phyloP scores from a whole-genome alignment of 64 coral and sea anemone species.

The Hydrozoanthus tunicans region DNA sequence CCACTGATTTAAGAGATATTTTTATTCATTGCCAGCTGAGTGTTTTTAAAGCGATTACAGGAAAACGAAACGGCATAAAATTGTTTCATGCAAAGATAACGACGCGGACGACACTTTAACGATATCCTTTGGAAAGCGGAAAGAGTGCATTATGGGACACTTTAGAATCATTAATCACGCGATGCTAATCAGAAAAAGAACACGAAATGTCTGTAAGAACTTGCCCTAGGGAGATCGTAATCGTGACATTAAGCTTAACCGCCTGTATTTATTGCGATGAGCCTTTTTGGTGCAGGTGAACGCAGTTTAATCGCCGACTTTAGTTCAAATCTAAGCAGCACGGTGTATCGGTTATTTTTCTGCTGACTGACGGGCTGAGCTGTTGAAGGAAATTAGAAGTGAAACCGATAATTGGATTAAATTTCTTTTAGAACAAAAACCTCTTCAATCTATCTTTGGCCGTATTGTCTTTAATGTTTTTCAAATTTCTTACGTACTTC shows the following conservation, averaged over 20 bases:
- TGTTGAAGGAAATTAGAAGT: too few species aligned
- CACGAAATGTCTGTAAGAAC: not conserved
- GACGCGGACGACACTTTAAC: too few species aligned
- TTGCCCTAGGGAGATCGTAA: not conserved
- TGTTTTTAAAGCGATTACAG: constrained; percentile 1
- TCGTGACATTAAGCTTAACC: not conserved
- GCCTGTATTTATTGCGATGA: not conserved
- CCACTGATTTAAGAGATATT: not conserved
- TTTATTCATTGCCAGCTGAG: not conserved
- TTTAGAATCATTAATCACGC: not conserved
- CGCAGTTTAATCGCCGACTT: too few species aligned
- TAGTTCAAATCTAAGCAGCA: too few species aligned
- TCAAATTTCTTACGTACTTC: too few species aligned
- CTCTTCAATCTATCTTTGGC: too few species aligned
- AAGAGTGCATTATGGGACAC: not conserved
- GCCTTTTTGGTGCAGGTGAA: not conserved
- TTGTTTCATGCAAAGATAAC: not conserved
- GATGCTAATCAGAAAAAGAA: not conserved
- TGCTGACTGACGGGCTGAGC: too few species aligned
- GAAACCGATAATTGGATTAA: too few species aligned
- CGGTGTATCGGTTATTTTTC: too few species aligned
- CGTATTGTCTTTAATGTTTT: too few species aligned
- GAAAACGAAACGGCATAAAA: not conserved
- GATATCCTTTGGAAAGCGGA: not conserved
- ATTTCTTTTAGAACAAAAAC: too few species aligned